These are phyloP conservation scores for Sussaba pulchella DNA, from an alignment of 2,888 invertebrate genomes.

Conservation along the genomic window DNA sequence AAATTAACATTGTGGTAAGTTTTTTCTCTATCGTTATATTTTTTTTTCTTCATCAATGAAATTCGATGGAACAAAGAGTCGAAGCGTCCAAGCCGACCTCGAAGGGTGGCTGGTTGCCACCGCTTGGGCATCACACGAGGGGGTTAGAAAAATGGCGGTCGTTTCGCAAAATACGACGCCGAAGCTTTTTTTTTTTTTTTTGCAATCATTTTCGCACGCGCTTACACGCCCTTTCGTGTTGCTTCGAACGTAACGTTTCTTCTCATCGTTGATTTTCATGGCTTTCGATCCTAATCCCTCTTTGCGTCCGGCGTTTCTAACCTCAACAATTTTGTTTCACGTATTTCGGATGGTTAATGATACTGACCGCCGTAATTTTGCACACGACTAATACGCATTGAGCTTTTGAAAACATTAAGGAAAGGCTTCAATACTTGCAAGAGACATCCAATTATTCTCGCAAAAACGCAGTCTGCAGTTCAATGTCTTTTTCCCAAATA, in stretches of 20 bases:
- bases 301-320: not conserved
- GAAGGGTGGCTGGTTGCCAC: not conserved
- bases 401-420: too few relatives aligned
- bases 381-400: not conserved
- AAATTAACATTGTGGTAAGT: conserved; percentile 83
- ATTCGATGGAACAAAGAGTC: not conserved
- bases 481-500: too few relatives aligned
- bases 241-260: not conserved
- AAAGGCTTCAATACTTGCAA: too few relatives aligned
- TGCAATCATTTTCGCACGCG: not conserved
- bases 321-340: not conserved
- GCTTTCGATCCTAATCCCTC: not conserved
- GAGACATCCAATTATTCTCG: too few relatives aligned
- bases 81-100: not conserved
- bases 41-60: conserved; percentile 1
- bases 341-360: not conserved
- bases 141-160: conserved; percentile 79
- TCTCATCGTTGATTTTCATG: not conserved
- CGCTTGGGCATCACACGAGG: conserved; percentile 47
- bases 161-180: conserved; percentile 50
- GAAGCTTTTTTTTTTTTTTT: conserved; percentile 24
- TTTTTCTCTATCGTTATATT: conserved; percentile 4
- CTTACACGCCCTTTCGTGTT: not conserved
- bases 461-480: too few relatives aligned
- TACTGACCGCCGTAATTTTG: not conserved